phyloP scores from a whole-genome alignment of 2,888 invertebrate species.

The Sesia bembeciformis region DNA sequence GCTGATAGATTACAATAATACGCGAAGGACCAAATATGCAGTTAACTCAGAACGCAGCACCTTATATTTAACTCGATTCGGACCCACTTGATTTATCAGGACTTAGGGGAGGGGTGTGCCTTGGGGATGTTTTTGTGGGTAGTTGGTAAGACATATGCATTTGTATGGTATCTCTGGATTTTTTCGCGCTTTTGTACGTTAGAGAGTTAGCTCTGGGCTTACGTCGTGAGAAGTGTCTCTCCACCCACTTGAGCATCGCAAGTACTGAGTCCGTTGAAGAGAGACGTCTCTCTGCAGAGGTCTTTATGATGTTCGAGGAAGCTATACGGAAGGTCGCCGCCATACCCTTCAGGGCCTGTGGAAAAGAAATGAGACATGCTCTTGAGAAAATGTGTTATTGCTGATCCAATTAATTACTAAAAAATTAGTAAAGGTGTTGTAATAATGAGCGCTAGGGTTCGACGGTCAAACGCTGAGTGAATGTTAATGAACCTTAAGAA shows the following conservation, averaged over 20 bases:
- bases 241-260: slow-evolving; percentile 93
- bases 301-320: slow-evolving; percentile 87
- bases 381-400: too few species aligned
- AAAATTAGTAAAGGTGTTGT: too few species aligned
- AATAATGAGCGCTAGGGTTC: too few species aligned
- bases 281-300: slow-evolving; percentile 88
- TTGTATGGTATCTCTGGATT: slow-evolving; percentile 79
- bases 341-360: slow-evolving; percentile 92
- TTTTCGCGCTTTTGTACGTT: slow-evolving; percentile 75
- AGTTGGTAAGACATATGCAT: slow-evolving; percentile 84
- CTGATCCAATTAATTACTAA: too few species aligned
- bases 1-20: too few species aligned
- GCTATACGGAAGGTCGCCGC: slow-evolving; percentile 93
- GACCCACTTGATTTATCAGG: slow-evolving; percentile 48
- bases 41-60: too few species aligned
- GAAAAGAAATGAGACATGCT: background rate
- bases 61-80: slow-evolving; percentile 47
- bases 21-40: too few species aligned
- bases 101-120: slow-evolving; percentile 29
- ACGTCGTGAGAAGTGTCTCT: slow-evolving; percentile 85
- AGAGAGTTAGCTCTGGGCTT: slow-evolving; percentile 83
- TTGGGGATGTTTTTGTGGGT: slow-evolving; percentile 41
- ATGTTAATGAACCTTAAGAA: too few species aligned
- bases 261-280: slow-evolving; percentile 92
- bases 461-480: too few species aligned